A percentile compares a stretch with the other conserved stretches of the same genome.
Evolutionary conservation across 2,797 vertebrate genomes (phyloP).

Genomic region (Pipistrellus nathusii): DNA sequence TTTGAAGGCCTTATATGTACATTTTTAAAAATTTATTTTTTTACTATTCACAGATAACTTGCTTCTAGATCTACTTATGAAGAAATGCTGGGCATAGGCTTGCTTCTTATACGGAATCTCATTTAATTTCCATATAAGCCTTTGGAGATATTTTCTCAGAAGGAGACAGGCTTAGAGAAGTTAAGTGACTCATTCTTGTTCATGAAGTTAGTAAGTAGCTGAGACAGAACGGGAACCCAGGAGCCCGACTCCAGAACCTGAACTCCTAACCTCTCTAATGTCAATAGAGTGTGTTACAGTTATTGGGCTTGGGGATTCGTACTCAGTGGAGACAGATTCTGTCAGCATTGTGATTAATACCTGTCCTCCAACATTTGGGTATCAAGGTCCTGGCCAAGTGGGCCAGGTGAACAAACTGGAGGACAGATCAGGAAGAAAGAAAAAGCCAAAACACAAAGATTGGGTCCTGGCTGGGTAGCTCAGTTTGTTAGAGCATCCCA

Average conservation of each 20-base stretch:
- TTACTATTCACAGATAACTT: not conserved
- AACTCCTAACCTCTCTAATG: not conserved
- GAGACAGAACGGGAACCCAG: not conserved
- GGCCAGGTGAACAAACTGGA: not conserved
- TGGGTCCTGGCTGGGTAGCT: not conserved
- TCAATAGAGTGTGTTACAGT: not conserved
- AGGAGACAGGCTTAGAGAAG: not conserved
- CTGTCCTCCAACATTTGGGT: not conserved
- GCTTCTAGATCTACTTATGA: not conserved
- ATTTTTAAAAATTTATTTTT: not conserved
- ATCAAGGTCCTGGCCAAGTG: not conserved
- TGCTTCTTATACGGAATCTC: not conserved
- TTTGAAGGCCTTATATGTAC: not conserved
- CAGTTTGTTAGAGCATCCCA: too few species aligned
- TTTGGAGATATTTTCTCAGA: not conserved
- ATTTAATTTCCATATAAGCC: not conserved
- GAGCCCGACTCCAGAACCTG: not conserved
- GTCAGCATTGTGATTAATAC: not conserved
- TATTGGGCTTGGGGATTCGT: not conserved
- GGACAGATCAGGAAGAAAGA: not conserved
- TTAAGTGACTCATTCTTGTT: not conserved
- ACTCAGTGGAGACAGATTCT: not conserved
- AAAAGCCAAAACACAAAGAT: not conserved
- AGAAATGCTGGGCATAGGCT: not conserved
- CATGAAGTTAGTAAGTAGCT: not conserved